Percentiles rank a stretch among this genome's conserved stretches.
phyloP scores from a whole-genome alignment of 2,113 vertebrate species.

The Xiphophorus maculatus region DNA sequence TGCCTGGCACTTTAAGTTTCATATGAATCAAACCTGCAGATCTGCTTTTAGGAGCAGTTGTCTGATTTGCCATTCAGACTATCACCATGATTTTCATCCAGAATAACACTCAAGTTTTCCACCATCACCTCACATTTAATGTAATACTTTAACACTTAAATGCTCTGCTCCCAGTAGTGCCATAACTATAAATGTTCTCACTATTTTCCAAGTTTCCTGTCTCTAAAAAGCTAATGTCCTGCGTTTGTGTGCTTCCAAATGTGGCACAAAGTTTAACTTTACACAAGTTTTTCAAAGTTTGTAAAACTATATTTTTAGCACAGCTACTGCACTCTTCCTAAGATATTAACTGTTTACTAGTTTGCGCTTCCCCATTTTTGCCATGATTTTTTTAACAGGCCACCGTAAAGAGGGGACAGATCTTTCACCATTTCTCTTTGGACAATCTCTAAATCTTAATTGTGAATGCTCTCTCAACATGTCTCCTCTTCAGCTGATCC shows the following conservation, averaged over 20 bases:
- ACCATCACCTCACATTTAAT: conserved; percentile 11
- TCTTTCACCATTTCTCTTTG: neutral
- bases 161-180: neutral
- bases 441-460: neutral
- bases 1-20: conserved; percentile 27
- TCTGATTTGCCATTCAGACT: conserved; percentile 52
- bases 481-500: neutral
- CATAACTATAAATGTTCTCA: neutral
- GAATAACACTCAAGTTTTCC: conserved; percentile 25
- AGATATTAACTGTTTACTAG: neutral
- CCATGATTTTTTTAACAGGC: neutral
- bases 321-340: neutral
- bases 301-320: neutral
- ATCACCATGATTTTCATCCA: conserved; percentile 17
- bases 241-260: neutral
- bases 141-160: conserved; percentile 6
- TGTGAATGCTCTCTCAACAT: neutral
- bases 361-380: neutral
- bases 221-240: neutral
- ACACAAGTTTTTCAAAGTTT: neutral
- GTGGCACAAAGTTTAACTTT: neutral
- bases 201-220: conserved; percentile 21
- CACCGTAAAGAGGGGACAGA: neutral
- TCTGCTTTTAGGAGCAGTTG: conserved; percentile 35
- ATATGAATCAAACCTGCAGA: conserved; percentile 40